Evolutionary conservation across 2,113 vertebrate species (phyloP), one percentile per base, ranked within the genome.

Genomic region (Lophotis ruficrista): DNA sequence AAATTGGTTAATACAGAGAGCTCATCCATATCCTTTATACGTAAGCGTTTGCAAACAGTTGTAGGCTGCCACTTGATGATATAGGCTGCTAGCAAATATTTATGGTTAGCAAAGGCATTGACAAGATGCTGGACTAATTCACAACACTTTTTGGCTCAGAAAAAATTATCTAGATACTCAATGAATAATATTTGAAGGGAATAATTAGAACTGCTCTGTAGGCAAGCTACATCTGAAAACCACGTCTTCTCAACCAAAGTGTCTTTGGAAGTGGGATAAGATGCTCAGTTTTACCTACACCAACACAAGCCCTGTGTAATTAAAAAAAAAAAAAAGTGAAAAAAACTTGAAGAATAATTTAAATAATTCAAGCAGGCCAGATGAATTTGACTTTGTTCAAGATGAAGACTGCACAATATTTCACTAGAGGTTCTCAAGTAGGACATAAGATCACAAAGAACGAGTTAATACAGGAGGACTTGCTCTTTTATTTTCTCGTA

Each of bases 61-160:
- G 33, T 28, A 70, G 58, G 47, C 41, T 83, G 50, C 33, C 69
- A 47, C 3, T 80, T 53, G 70, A 62, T 87, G 54, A 17, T 89
- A 91, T 41, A 91, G 58, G 11, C 33, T 81, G 37, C 43, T 95
- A 81, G 51, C 13, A 94, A 96, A 71, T 93, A 96, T 83, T 96
- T 95, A 14, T n/a, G 37, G 43, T 50, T 92, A 89, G 51, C 16
- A 75, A 86, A 93, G 51, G 14, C 56, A 66, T 11, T 81, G 83
- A 56, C 47, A 88, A 60, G 48, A 73, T 88, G 60, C 38, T 0
- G 22, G 38, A 35, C 62, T 66, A 54, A 85, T 73, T 94, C 66
- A 78, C 25, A 71, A 77, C 31, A 37, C 7, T 58, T 88, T 66
- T 88, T 77, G 79, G 78, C 71, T 70, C 17, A 58, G 31, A 70